Conservation (phyloP, 2,888 invertebrate species). For the Leptinotarsa juncta region DNA sequence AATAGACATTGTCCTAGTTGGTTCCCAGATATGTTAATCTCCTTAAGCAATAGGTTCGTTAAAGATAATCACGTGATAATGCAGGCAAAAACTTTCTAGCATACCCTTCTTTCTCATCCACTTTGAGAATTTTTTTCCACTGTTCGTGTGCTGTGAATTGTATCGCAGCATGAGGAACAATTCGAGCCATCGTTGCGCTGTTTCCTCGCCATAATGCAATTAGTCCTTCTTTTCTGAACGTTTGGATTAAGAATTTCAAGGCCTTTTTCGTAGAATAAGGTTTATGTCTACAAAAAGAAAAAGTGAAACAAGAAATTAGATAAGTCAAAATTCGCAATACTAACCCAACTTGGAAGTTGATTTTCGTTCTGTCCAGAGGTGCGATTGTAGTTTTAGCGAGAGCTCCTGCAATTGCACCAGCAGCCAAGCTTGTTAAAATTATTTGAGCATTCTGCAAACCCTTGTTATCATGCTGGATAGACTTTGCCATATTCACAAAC, state of each 20-base stretch:
- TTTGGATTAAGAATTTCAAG: slow-evolving; percentile 73
- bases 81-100: not conserved
- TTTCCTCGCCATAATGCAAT: slow-evolving; percentile 95
- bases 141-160: slow-evolving; percentile 99
- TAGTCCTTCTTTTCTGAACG: slow-evolving; percentile 82
- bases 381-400: slow-evolving; percentile 96
- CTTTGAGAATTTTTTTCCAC: slow-evolving; percentile 85
- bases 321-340: slow-evolving; percentile 23
- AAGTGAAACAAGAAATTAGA: not conserved
- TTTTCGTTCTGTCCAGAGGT: slow-evolving; percentile 97
- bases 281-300: slow-evolving; percentile 68
- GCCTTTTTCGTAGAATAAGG: slow-evolving; percentile 82
- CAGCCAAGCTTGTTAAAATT: slow-evolving; percentile 84
- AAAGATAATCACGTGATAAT: too few species aligned
- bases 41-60: too few species aligned
- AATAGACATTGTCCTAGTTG: too few species aligned
- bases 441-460: slow-evolving; percentile 69
- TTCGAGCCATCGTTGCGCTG: slow-evolving; percentile 97
- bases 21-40: too few species aligned
- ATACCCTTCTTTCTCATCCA: slow-evolving; percentile 71
- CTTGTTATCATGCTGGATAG: slow-evolving; percentile 45
- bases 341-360: slow-evolving; percentile 93
- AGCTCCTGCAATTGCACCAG: slow-evolving; percentile 95
- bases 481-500: slow-evolving; percentile 53
- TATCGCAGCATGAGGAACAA: slow-evolving; percentile 96